Conservation (phyloP, 2,888 invertebrate genomes). For the Caenorhabditis uteleia region DNA sequence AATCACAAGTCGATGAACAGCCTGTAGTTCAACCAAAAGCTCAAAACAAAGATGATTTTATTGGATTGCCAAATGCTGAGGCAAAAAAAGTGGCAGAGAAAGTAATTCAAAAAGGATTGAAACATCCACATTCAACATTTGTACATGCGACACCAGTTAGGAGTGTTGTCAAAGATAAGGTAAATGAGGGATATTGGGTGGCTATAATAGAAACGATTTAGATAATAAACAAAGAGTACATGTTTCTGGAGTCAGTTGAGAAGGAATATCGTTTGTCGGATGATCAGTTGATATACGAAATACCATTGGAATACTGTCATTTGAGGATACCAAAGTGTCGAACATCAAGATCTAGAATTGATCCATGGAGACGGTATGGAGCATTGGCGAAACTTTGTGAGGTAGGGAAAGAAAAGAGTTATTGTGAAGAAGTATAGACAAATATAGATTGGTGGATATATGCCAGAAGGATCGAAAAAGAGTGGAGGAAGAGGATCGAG, state of each 20-base stretch:
- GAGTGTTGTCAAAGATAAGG: slow-evolving; percentile 3
- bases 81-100: not conserved
- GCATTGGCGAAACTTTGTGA: slow-evolving; percentile 31
- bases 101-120: slow-evolving; percentile 1
- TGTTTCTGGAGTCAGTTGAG: not conserved
- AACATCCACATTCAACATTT: slow-evolving; percentile 4
- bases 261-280: not conserved
- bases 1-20: too few relatives aligned
- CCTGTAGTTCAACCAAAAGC: too few relatives aligned
- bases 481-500: slow-evolving; percentile 3
- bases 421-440: too few relatives aligned
- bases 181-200: too few relatives aligned
- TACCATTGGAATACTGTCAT: slow-evolving; percentile 23
- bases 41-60: not conserved
- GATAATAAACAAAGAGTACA: not conserved
- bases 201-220: too few relatives aligned
- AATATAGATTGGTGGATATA: slow-evolving; percentile 23
- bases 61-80: not conserved
- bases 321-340: slow-evolving; percentile 8
- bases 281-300: slow-evolving; percentile 13
- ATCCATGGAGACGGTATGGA: slow-evolving; percentile 36
- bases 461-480: too few relatives aligned
- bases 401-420: too few relatives aligned
- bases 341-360: slow-evolving; percentile 18
- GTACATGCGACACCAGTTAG: slow-evolving; percentile 2